Conservation (phyloP, 2,888 invertebrate species). For the Polymixis flavicincta region DNA sequence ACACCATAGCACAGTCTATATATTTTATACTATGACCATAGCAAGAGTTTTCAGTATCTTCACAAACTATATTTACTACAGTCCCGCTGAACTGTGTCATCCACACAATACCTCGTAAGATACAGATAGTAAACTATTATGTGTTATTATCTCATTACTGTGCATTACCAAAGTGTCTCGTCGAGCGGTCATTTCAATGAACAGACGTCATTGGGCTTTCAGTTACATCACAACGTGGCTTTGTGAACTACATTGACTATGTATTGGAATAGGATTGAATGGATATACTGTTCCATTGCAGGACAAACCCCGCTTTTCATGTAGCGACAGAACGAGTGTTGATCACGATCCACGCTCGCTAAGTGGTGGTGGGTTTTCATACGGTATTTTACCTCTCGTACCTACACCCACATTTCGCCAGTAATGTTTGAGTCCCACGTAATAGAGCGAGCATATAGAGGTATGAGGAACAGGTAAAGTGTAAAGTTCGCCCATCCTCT, state of each 20-base stretch:
- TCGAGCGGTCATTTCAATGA: background rate
- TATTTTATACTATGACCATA: no score
- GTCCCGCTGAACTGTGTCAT: background rate
- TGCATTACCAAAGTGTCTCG: slow-evolving; percentile 16
- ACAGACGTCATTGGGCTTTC: slow-evolving; percentile 8
- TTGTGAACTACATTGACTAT: slow-evolving; percentile 7
- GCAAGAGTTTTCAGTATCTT: no score
- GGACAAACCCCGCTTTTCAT: background rate
- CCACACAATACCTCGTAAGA: slow-evolving; percentile 13
- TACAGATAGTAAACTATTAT: slow-evolving; percentile 14
- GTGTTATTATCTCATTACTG: slow-evolving; percentile 29
- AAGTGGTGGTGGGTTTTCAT: no score
- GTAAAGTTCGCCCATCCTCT: no score
- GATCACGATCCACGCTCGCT: background rate
- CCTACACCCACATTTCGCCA: no score
- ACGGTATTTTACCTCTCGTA: no score
- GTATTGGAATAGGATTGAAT: background rate
- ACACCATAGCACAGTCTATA: no score
- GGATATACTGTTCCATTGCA: background rate
- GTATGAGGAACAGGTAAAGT: no score
- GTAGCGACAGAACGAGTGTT: background rate
- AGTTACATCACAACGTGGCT: slow-evolving; percentile 22
- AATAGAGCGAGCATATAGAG: no score
- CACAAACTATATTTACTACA: background rate
- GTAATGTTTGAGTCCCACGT: no score